A percentile compares a stretch with the other conserved stretches of the same genome.
phyloP scores from a whole-genome alignment of 2,113 vertebrate genomes.

The Phrynocephalus versicolor region DNA sequence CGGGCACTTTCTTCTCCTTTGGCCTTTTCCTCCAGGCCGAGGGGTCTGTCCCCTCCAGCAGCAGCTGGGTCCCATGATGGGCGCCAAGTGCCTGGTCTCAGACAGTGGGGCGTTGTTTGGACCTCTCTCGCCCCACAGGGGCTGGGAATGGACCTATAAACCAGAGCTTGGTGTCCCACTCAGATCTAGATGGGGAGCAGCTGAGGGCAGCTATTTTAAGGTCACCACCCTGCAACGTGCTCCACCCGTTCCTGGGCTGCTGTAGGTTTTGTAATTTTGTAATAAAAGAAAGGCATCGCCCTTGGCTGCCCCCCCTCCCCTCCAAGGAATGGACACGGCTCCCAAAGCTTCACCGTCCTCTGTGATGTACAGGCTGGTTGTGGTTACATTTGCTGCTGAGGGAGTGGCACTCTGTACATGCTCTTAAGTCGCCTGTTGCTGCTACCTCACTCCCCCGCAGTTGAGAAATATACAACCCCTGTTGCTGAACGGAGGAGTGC shows the following conservation, averaged over 20 bases:
- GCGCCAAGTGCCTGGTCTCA: no score
- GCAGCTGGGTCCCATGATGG: no score
- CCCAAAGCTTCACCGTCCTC: not conserved
- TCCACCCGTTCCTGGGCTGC: not conserved
- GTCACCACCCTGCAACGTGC: not conserved
- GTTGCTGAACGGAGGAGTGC: not conserved
- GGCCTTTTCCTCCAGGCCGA: not conserved
- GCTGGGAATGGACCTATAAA: not conserved
- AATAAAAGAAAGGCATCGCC: slow-evolving; percentile 35
- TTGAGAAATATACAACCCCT: not conserved
- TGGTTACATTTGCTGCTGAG: not conserved
- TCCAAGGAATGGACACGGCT: no score
- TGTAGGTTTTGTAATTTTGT: slow-evolving; percentile 40
- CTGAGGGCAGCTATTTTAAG: not conserved
- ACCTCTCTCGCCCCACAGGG: no score
- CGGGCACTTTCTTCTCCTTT: not conserved
- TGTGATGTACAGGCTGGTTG: not conserved
- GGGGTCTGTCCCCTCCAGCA: no score
- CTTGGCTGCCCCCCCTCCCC: not conserved
- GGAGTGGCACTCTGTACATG: not conserved
- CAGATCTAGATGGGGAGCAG: no score
- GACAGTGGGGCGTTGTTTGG: not conserved
- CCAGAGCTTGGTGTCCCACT: not conserved
- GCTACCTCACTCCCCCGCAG: no score
- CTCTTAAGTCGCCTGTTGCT: not conserved